A percentile compares a stretch with the other conserved stretches of the same genome.
These are phyloP conservation scores for Spizaetus ornatus DNA, from an alignment of 2,113 vertebrate species.

Conservation along the genomic window DNA sequence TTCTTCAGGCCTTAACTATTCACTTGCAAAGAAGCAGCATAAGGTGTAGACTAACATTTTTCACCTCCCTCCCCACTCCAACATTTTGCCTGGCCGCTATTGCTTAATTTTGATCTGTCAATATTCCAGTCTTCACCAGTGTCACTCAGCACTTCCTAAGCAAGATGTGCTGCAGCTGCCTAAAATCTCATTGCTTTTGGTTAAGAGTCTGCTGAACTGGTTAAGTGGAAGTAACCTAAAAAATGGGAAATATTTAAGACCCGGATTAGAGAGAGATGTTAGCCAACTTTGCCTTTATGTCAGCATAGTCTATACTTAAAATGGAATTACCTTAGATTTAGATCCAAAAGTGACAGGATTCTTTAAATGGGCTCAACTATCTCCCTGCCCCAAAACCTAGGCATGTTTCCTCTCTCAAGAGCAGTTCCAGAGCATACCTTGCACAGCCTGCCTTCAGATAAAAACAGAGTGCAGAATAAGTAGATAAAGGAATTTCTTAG, in stretches of 20 bases:
- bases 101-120: not conserved
- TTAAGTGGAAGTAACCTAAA: not conserved
- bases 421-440: not conserved
- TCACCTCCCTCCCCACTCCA: not conserved
- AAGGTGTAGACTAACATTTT: not conserved
- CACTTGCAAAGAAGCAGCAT: not conserved
- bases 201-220: not conserved
- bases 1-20: not conserved
- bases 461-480: not conserved
- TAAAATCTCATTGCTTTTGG: not conserved
- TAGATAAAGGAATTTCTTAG: not conserved
- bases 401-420: not conserved
- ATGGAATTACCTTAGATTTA: not conserved
- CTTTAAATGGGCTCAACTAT: not conserved
- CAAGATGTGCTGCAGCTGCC: not conserved
- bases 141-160: not conserved
- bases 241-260: not conserved
- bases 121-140: not conserved
- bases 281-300: not conserved
- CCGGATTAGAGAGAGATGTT: not conserved
- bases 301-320: not conserved
- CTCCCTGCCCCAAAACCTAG: not conserved
- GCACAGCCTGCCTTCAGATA: not conserved
- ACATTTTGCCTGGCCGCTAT: not conserved
- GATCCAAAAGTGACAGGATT: not conserved